These are phyloP conservation scores for Lepidostoma basale DNA, from an alignment of 1,140 invertebrate genomes.

Conservation along the genomic window DNA sequence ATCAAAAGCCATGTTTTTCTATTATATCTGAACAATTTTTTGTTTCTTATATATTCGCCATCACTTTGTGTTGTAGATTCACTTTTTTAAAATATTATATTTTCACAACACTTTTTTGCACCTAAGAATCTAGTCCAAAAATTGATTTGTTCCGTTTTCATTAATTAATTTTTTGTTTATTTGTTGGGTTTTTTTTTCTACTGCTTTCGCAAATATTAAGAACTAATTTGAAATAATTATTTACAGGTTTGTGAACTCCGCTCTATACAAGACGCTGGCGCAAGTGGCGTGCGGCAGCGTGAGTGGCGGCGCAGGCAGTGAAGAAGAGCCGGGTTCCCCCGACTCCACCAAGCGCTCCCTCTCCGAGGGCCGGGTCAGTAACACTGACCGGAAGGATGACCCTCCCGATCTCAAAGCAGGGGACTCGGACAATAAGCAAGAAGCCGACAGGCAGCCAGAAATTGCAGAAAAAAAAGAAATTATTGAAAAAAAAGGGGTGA, in stretches of 20 bases:
- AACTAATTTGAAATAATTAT: conserved; percentile 1
- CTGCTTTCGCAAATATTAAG: too few species aligned
- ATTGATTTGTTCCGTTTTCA: too few species aligned
- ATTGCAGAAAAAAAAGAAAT: conserved; percentile 30
- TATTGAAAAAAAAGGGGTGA: conserved; percentile 36
- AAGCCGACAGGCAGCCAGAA: neutral
- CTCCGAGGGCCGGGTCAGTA: neutral
- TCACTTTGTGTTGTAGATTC: too few species aligned
- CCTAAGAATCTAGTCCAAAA: too few species aligned
- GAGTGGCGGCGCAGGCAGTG: neutral
- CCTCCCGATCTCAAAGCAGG: conserved; percentile 21
- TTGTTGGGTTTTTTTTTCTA: too few species aligned
- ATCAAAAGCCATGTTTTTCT: too few species aligned
- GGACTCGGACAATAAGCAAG: conserved; percentile 2
- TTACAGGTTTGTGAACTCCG: conserved; percentile 82
- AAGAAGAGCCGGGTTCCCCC: conserved; percentile 25
- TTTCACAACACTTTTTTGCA: too few species aligned
- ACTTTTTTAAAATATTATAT: too few species aligned
- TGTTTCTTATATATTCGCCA: too few species aligned
- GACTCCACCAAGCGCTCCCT: conserved; percentile 24
- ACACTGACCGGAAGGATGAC: conserved; percentile 22
- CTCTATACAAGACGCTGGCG: conserved; percentile 78
- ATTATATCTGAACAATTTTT: too few species aligned
- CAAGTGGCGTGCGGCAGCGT: conserved; percentile 62
- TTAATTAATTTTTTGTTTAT: too few species aligned